Conservation (phyloP, 92 coral and sea anemone species). For the Phenganax subtilis region DNA sequence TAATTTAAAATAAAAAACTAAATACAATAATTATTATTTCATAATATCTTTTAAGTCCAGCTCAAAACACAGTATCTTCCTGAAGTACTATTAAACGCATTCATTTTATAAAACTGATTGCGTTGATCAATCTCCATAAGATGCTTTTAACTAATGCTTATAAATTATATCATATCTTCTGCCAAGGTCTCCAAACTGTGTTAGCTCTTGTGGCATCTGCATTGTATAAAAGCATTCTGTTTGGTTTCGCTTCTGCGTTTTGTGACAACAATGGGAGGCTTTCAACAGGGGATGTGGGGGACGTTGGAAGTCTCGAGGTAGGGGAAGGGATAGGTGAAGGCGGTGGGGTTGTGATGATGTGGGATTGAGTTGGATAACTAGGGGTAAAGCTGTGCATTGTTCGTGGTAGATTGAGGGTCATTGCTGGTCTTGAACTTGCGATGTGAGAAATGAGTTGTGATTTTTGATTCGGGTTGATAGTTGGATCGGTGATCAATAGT, state of each 20-base stretch:
- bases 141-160: neutral
- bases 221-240: constrained; percentile 4
- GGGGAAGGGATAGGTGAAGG: constrained; percentile 41
- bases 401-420: constrained; percentile 23
- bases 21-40: neutral
- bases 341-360: constrained; percentile 33
- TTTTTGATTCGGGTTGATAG: constrained; percentile 35
- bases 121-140: no score
- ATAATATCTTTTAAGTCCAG: constrained; percentile 11
- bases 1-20: constrained; percentile 7
- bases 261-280: constrained; percentile 25
- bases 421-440: constrained; percentile 19
- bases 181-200: constrained; percentile 39
- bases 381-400: constrained; percentile 22
- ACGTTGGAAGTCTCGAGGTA: constrained; percentile 17
- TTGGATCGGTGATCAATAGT: constrained; percentile 33
- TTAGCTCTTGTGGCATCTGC: constrained; percentile 4
- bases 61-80: constrained; percentile 10
- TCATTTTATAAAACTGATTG: no score
- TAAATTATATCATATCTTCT: neutral
- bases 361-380: constrained; percentile 8
- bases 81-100: no score
- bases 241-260: constrained; percentile 28
- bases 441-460: constrained; percentile 40
- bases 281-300: constrained; percentile 29